These are phyloP conservation scores for Hippotragus niger DNA, from an alignment of 2,113 vertebrate species.

Conservation along the genomic window DNA sequence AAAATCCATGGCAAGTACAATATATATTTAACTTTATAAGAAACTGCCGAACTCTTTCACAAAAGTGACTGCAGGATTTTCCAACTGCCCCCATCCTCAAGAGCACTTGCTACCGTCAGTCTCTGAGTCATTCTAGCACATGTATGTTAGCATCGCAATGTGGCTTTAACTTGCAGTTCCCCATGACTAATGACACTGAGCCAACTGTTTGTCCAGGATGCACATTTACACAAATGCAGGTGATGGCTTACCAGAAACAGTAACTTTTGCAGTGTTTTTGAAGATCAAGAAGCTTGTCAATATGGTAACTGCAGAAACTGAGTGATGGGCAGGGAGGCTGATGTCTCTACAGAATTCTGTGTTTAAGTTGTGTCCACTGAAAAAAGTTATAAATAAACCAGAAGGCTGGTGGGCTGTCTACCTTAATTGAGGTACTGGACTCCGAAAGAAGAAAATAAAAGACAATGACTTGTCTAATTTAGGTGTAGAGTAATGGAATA, in stretches of 20 bases:
- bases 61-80: background rate
- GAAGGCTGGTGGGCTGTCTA: background rate
- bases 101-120: background rate
- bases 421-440: background rate
- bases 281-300: background rate
- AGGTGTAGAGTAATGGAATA: background rate
- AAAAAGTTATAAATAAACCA: background rate
- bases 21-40: constrained; percentile 1
- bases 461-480: background rate
- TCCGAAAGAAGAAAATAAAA: background rate
- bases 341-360: background rate
- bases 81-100: background rate
- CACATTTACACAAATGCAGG: background rate
- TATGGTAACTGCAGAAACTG: background rate
- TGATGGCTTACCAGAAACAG: background rate
- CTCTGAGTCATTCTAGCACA: background rate
- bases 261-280: background rate
- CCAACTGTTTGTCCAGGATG: background rate
- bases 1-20: background rate
- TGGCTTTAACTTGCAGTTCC: background rate
- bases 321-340: background rate
- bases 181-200: background rate
- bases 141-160: background rate
- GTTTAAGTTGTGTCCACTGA: background rate
- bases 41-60: constrained; percentile 8